These are phyloP conservation scores for Acanthosepion esculentum DNA, from an alignment of 2,888 invertebrate genomes.

Conservation along the genomic window DNA sequence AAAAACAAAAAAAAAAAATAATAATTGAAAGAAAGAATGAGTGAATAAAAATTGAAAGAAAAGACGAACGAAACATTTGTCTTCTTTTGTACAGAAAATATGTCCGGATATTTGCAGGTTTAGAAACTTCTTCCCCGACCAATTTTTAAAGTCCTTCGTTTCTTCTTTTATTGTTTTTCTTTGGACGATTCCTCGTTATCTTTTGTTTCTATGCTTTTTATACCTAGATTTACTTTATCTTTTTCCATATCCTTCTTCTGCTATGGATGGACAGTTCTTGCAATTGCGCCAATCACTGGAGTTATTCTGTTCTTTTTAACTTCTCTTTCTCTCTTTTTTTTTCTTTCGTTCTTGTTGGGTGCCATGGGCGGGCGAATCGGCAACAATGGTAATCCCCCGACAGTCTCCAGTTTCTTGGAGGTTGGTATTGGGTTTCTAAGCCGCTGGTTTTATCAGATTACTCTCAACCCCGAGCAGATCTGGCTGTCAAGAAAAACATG, in stretches of 20 bases:
- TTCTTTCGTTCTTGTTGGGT: background rate
- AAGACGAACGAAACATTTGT: background rate
- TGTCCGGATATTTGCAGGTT: background rate
- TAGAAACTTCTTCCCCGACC: background rate
- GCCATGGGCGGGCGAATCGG: constrained; percentile 25
- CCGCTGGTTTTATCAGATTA: constrained; percentile 21
- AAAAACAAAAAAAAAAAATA: too few species aligned
- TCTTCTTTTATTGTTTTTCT: background rate
- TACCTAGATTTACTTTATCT: background rate
- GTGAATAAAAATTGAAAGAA: background rate
- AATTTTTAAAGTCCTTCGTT: background rate
- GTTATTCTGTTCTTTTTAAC: background rate
- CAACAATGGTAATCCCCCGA: constrained; percentile 33
- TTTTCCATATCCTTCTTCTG: constrained; percentile 33
- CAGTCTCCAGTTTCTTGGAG: constrained; percentile 33
- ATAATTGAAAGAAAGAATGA: background rate
- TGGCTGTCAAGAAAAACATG: constrained; percentile 33
- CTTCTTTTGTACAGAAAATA: background rate
- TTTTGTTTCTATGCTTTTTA: background rate
- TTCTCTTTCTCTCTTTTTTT: background rate
- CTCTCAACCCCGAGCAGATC: constrained; percentile 7
- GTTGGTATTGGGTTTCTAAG: constrained; percentile 33
- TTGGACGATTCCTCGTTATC: too few species aligned
- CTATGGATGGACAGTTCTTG: background rate
- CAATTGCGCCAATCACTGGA: background rate